Evolutionary conservation across 2,888 invertebrate species (phyloP).

Genomic region (Aradus depressus): DNA sequence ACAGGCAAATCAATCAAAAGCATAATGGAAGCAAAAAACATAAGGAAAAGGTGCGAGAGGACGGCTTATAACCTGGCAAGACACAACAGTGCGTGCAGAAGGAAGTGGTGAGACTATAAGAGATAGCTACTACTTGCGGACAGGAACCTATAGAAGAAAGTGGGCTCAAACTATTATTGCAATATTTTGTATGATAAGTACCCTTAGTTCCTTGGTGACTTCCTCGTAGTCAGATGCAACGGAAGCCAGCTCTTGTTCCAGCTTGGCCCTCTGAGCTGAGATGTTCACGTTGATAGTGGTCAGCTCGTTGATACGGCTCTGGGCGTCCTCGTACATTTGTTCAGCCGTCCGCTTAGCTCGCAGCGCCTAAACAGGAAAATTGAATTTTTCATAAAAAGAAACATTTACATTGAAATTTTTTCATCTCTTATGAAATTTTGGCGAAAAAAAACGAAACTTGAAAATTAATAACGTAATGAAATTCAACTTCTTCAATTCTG

Average conservation of each 20-base stretch:
- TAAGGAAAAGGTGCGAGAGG: background rate
- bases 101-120: no score
- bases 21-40: no score
- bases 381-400: conserved; percentile 11
- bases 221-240: conserved; percentile 96
- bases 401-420: background rate
- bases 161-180: no score
- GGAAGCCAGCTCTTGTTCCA: conserved; percentile 85
- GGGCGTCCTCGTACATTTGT: conserved; percentile 80
- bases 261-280: conserved; percentile 84
- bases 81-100: conserved; percentile 35
- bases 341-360: conserved; percentile 86
- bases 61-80: background rate
- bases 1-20: no score
- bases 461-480: no score
- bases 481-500: no score
- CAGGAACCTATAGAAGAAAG: no score
- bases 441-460: no score
- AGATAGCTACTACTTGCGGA: no score
- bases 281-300: conserved; percentile 91
- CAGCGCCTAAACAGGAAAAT: conserved; percentile 54
- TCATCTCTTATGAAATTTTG: conserved; percentile 2
- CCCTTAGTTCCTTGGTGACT: conserved; percentile 87
- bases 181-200: no score
- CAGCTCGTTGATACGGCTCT: conserved; percentile 85